These are phyloP conservation scores for Apis cerana DNA, from an alignment of 1,140 invertebrate species.

Conservation along the genomic window DNA sequence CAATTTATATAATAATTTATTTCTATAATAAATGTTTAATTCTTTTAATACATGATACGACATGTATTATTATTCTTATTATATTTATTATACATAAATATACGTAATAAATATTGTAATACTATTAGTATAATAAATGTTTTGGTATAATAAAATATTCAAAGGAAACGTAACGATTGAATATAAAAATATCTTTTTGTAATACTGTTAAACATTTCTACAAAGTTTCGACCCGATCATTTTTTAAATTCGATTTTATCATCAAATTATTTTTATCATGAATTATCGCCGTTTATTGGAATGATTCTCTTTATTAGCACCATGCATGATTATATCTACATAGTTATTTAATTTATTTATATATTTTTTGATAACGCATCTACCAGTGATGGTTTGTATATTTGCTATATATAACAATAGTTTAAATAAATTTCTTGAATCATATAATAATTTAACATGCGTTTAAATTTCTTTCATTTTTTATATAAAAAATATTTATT, in stretches of 20 bases:
- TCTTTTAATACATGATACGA: background rate
- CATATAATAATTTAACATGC: background rate
- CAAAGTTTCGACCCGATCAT: constrained; percentile 37
- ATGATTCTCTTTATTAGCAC: constrained; percentile 43
- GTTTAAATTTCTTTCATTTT: background rate
- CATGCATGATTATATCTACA: constrained; percentile 39
- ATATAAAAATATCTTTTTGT: constrained; percentile 5
- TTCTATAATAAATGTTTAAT: background rate
- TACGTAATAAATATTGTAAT: background rate
- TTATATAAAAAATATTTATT: background rate
- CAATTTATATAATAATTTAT: background rate
- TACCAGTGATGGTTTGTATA: constrained; percentile 20
- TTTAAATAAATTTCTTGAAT: background rate
- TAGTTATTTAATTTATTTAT: constrained; percentile 33
- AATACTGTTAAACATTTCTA: constrained; percentile 34
- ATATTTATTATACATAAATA: background rate
- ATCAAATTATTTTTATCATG: background rate
- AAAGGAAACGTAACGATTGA: background rate
- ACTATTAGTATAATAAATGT: constrained; percentile 8
- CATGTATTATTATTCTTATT: background rate
- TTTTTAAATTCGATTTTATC: background rate
- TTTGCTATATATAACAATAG: background rate
- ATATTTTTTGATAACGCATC: constrained; percentile 21
- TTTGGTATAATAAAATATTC: constrained; percentile 8
- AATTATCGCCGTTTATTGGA: constrained; percentile 45